Evolutionary conservation across 2,888 invertebrate species (phyloP).

Genomic region (Dorcus hopei): DNA sequence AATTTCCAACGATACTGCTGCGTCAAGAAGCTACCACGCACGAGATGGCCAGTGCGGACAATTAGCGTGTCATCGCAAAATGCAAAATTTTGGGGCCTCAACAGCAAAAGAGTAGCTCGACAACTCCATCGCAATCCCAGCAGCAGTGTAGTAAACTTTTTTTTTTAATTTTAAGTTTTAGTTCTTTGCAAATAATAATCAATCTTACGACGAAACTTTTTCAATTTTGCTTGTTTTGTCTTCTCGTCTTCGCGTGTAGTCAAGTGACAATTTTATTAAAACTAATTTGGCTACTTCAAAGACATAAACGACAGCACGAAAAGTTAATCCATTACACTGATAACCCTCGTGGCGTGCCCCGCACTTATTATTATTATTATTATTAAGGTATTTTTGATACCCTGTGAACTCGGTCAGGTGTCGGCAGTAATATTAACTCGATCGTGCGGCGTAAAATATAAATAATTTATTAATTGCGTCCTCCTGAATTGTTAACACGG

Average conservation of each 20-base stretch:
- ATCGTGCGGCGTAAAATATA: constrained; percentile 24
- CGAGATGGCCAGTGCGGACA: too few relatives aligned
- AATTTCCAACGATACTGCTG: too few relatives aligned
- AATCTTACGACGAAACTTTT: too few relatives aligned
- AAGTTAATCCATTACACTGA: constrained; percentile 20
- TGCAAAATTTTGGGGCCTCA: too few relatives aligned
- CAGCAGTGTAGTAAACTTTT: too few relatives aligned
- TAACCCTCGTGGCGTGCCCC: constrained; percentile 23
- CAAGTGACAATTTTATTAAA: constrained; percentile 8
- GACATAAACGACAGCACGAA: constrained; percentile 3
- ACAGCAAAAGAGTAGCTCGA: too few relatives aligned
- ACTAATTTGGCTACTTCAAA: constrained; percentile 7
- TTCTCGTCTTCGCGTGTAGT: constrained; percentile 1
- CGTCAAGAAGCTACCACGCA: too few relatives aligned
- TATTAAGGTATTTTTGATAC: constrained; percentile 29
- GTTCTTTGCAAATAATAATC: too few relatives aligned
- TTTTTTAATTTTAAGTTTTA: too few relatives aligned
- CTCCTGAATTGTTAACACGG: neutral
- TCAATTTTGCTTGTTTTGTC: too few relatives aligned
- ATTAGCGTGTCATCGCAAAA: too few relatives aligned
- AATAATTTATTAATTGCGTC: constrained; percentile 18
- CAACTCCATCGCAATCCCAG: too few relatives aligned
- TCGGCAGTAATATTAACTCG: constrained; percentile 18
- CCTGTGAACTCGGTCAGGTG: constrained; percentile 32
- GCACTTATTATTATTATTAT: constrained; percentile 24